phyloP scores from a whole-genome alignment of 2,797 vertebrate genomes.

The Falco rusticolus region DNA sequence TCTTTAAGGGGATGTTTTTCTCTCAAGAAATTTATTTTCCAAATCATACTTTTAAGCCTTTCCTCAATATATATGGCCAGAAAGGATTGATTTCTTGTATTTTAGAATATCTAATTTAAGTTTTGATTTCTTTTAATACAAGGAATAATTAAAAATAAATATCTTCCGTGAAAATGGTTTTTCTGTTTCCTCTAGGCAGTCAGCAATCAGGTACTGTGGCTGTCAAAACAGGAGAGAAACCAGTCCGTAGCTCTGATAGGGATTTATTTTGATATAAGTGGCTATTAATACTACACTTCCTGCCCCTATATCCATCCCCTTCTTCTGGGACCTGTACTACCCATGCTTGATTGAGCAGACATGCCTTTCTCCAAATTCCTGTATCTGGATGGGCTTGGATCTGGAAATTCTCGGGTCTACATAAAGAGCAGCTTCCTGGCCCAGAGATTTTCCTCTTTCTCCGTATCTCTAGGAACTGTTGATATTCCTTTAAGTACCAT shows the following conservation, averaged over 20 bases:
- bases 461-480: not conserved
- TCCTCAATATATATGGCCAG: not conserved
- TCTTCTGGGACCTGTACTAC: not conserved
- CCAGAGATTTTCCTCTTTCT: not conserved
- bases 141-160: not conserved
- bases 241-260: not conserved
- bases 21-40: not conserved
- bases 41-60: not conserved
- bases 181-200: not conserved
- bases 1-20: not conserved
- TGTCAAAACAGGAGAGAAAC: not conserved
- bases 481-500: not conserved
- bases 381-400: not conserved
- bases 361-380: not conserved
- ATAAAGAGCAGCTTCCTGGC: not conserved
- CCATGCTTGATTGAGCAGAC: not conserved
- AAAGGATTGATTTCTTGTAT: not conserved
- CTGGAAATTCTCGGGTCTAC: not conserved
- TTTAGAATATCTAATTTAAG: not conserved
- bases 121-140: not conserved
- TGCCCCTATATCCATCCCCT: not conserved
- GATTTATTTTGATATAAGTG: not conserved
- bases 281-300: not conserved
- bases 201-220: not conserved
- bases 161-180: not conserved